Conservation (phyloP, 2,113 vertebrate genomes). For the Ifrita kowaldi region DNA sequence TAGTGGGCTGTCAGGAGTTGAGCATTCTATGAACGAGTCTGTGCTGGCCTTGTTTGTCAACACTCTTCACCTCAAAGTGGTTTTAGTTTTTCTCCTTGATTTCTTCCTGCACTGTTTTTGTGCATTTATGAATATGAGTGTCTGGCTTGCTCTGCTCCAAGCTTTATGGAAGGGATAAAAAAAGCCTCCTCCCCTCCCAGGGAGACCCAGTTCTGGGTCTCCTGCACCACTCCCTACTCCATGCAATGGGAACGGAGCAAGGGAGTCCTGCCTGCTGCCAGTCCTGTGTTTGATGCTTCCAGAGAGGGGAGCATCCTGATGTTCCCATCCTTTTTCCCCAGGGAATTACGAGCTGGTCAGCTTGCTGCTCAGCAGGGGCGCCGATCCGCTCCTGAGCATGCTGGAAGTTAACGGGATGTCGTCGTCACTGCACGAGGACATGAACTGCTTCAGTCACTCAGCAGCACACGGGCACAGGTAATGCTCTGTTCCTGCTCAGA, state of each 20-base stretch:
- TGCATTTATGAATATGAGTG: not conserved
- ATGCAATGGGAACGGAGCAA: accelerated
- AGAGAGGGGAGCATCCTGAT: not conserved
- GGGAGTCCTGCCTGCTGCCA: not conserved
- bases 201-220: not conserved
- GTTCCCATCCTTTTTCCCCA: conserved; percentile 19
- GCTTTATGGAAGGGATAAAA: not conserved
- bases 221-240: not conserved
- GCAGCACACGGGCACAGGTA: conserved; percentile 96
- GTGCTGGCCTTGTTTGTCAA: not conserved
- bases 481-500: accelerated
- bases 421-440: conserved; percentile 88
- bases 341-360: conserved; percentile 97
- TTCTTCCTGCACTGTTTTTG: not conserved
- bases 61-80: not conserved
- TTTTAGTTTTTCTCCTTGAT: not conserved
- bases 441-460: conserved; percentile 98
- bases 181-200: not conserved
- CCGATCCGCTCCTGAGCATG: conserved; percentile 87
- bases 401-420: conserved; percentile 84
- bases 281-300: not conserved
- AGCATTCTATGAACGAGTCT: not conserved
- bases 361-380: conserved; percentile 85
- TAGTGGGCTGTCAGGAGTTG: not conserved
- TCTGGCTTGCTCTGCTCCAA: not conserved